A percentile compares a stretch with the other conserved stretches of the same genome.
Conservation (phyloP, 2,888 invertebrate genomes). For the Cataglyphis rosenhaueri region DNA sequence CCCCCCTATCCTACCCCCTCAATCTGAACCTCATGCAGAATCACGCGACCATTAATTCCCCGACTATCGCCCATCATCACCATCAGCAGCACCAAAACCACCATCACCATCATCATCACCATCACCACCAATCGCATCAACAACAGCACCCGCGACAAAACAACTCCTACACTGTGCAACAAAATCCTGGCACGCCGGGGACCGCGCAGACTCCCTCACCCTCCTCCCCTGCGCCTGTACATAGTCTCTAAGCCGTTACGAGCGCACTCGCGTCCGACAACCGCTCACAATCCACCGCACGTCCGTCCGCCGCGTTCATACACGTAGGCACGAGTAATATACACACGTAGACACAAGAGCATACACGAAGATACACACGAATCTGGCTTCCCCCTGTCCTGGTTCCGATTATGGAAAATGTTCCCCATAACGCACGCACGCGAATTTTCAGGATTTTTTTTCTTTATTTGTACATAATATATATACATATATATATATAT, state of each 20-base stretch:
- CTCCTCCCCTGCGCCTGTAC: constrained; percentile 85
- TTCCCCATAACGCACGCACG: constrained; percentile 63
- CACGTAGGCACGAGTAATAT: constrained; percentile 49
- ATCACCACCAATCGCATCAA: constrained; percentile 78
- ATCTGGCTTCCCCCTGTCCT: constrained; percentile 46
- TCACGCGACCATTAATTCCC: constrained; percentile 74
- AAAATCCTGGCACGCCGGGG: constrained; percentile 82
- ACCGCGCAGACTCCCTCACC: constrained; percentile 84
- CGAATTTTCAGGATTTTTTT: constrained; percentile 73
- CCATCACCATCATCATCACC: constrained; percentile 75
- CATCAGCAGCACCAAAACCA: constrained; percentile 77
- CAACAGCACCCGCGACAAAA: constrained; percentile 79
- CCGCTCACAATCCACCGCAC: constrained; percentile 44
- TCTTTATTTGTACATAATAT: constrained; percentile 82
- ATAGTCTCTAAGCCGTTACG: constrained; percentile 81
- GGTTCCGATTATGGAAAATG: constrained; percentile 39
- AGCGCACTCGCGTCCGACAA: constrained; percentile 59
- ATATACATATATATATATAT: constrained; percentile 73
- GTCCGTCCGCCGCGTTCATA: constrained; percentile 50
- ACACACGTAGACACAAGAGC: constrained; percentile 25
- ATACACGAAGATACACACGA: constrained; percentile 40
- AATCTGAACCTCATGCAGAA: constrained; percentile 83
- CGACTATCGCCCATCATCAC: constrained; percentile 71
- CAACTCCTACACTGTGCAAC: constrained; percentile 81
- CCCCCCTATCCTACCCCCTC: constrained; percentile 85